These are phyloP conservation scores for Numenius arquata DNA, from an alignment of 2,113 vertebrate genomes.

Conservation along the genomic window DNA sequence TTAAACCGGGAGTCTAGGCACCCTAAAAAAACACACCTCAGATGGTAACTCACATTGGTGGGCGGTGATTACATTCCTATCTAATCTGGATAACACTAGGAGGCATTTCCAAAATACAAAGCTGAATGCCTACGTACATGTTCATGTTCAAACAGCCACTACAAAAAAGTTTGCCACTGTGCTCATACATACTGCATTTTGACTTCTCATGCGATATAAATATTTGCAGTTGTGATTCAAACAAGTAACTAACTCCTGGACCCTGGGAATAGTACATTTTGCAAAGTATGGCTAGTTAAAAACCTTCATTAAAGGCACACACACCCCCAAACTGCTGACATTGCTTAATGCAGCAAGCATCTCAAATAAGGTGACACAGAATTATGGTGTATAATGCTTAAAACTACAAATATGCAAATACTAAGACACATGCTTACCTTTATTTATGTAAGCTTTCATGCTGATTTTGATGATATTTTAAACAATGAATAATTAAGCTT, in stretches of 20 bases:
- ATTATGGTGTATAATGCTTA: not conserved
- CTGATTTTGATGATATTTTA: not conserved
- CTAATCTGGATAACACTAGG: not conserved
- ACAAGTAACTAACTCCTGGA: not conserved
- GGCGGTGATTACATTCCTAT: not conserved
- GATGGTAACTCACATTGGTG: not conserved
- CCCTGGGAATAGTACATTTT: not conserved
- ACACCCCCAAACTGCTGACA: not conserved
- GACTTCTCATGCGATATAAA: not conserved
- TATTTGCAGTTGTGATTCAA: not conserved
- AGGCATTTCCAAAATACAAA: not conserved
- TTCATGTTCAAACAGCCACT: not conserved
- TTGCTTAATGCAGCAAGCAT: not conserved
- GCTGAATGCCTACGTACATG: not conserved
- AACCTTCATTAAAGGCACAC: not conserved
- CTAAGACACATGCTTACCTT: not conserved
- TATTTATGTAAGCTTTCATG: not conserved
- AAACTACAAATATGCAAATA: not conserved
- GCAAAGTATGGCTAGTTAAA: not conserved
- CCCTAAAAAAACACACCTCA: not conserved
- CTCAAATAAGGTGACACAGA: not conserved
- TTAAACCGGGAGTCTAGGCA: not conserved
- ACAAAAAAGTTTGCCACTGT: not conserved
- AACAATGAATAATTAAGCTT: not conserved
- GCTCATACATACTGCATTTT: fast-evolving